Percentiles rank a stretch among this genome's conserved stretches.
Evolutionary conservation across 2,888 invertebrate species (phyloP).

Genomic region (Hemistola chrysoprasaria): DNA sequence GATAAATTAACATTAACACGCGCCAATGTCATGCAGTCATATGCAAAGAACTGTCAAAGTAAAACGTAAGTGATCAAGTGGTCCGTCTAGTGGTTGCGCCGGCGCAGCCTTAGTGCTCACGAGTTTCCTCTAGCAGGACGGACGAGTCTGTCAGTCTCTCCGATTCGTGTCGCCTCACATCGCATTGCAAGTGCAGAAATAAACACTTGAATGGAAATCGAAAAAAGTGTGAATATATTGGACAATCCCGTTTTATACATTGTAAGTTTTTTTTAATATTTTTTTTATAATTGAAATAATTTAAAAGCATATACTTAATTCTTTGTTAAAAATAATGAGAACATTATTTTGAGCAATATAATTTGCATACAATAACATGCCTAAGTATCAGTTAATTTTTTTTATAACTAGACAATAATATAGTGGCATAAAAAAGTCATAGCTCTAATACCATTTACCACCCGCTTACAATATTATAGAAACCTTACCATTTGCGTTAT

Average conservation of each 20-base stretch:
- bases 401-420: no score
- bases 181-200: constrained; percentile 25
- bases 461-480: no score
- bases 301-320: background rate
- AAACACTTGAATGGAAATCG: constrained; percentile 36
- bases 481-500: no score
- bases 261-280: background rate
- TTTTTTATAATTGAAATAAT: background rate
- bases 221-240: constrained; percentile 15
- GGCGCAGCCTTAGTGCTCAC: constrained; percentile 31
- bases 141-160: constrained; percentile 42
- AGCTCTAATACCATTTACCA: no score
- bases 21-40: constrained; percentile 7
- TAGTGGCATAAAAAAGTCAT: no score
- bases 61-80: constrained; percentile 28
- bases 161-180: constrained; percentile 34
- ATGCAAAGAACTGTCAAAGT: constrained; percentile 28
- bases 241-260: constrained; percentile 1
- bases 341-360: no score
- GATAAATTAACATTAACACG: constrained; percentile 5
- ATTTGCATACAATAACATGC: no score
- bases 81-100: constrained; percentile 39
- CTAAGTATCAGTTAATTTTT: no score
- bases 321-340: no score
- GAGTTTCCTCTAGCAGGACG: constrained; percentile 43